Evolutionary conservation across 2,797 vertebrate genomes (phyloP), one percentile per base, ranked within the genome.

Genomic region (Podarcis siculus): DNA sequence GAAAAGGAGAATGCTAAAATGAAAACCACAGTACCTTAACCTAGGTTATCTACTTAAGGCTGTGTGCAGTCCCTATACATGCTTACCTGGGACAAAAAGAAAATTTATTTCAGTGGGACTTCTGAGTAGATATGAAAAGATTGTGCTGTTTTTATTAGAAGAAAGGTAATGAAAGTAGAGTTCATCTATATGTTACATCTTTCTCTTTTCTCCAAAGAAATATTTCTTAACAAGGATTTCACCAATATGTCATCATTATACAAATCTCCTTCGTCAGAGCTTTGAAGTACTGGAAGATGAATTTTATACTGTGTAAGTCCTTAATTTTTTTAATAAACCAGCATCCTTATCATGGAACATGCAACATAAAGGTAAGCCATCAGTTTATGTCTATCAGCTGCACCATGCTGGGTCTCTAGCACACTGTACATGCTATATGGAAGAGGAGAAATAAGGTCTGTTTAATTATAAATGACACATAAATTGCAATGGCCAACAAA

Each of bases 151-250:
- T 69, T 39, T 45, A 13, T 72, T 66, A 78, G n/a, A 73, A 58
- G 81, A 89, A 89, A 86, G 0, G 87, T 55, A 42, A 82, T 89
- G 91, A 86, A 17, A 49, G 86, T 83, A 83, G 17, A 21, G 27
- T 85, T 6, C 32, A 71, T 85, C 35, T 91, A 87, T 92, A 93
- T 64, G 3, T 91, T 92, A 61, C 87, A 93, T 94, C 86, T 94
- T 76, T 93, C 92, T 94, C 79, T 91, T 96, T 96, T 95, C 96
- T 94, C 95, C 92, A 91, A 94, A 98, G 97, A 97, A 96, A 95
- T 97, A 97, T 91, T 93, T 98, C 75, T 93, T 97, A 93, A 96
- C 96, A 92, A 96, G 93, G 96, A 94, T 98, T 85, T 94, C 77
- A 81, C 95, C 95, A 93, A 92, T 97, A 94, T 98, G 95, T 94